Percentiles rank a stretch among this genome's conserved stretches.
phyloP scores from a whole-genome alignment of 1,140 invertebrate species.

The Drosophila murphyi region DNA sequence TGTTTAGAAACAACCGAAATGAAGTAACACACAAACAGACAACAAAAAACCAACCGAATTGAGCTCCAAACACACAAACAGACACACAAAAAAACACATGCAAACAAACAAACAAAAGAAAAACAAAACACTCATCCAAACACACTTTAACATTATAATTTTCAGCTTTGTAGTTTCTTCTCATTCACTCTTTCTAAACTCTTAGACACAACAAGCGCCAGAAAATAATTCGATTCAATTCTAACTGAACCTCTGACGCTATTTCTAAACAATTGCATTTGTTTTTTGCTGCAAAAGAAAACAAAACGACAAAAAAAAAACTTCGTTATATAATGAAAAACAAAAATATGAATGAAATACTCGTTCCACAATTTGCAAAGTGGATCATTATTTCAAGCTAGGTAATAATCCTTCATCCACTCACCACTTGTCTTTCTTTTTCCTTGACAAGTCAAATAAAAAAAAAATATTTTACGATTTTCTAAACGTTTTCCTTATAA shows the following conservation, averaged over 20 bases:
- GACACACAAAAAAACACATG: slow-evolving; percentile 43
- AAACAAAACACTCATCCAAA: slow-evolving; percentile 39
- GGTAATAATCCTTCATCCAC: slow-evolving; percentile 50
- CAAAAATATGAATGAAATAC: slow-evolving; percentile 61
- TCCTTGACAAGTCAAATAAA: slow-evolving; percentile 36
- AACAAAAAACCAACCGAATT: slow-evolving; percentile 48
- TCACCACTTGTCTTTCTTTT: slow-evolving; percentile 64
- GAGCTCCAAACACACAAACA: slow-evolving; percentile 58
- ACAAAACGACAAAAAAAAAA: slow-evolving; percentile 48
- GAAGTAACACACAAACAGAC: slow-evolving; percentile 49
- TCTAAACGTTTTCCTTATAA: slow-evolving; percentile 45
- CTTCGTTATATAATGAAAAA: slow-evolving; percentile 47
- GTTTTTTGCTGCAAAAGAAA: slow-evolving; percentile 64
- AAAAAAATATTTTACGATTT: slow-evolving; percentile 46
- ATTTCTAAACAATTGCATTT: slow-evolving; percentile 81
- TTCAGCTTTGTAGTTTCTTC: slow-evolving; percentile 72
- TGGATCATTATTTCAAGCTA: slow-evolving; percentile 61
- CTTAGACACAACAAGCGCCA: slow-evolving; percentile 50
- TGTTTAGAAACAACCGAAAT: slow-evolving; percentile 71
- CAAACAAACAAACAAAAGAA: slow-evolving; percentile 33
- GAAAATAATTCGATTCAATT: slow-evolving; percentile 41
- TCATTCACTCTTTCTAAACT: slow-evolving; percentile 64
- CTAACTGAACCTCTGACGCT: slow-evolving; percentile 64
- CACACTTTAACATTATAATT: slow-evolving; percentile 52
- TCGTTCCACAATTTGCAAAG: slow-evolving; percentile 64